phyloP scores from a whole-genome alignment of 2,888 invertebrate genomes.

The Orthonychiurus folsomi region DNA sequence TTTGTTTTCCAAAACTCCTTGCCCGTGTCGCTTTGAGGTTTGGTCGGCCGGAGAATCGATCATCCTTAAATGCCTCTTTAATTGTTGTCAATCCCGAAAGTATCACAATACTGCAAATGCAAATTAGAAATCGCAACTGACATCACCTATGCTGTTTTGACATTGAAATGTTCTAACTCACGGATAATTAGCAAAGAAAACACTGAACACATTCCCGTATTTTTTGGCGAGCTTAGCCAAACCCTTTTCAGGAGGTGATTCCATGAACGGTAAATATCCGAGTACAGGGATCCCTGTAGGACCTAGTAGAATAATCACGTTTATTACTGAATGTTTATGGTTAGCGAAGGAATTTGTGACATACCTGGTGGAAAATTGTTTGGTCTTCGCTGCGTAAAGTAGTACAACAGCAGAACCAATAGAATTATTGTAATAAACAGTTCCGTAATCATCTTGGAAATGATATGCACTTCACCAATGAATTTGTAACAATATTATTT shows the following conservation, averaged over 20 bases:
- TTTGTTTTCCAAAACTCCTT: conserved; percentile 16
- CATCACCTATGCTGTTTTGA: neutral
- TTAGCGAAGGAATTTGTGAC: too few relatives aligned
- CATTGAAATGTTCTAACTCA: conserved; percentile 14
- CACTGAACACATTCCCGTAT: conserved; percentile 31
- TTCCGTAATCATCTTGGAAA: neutral
- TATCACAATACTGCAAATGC: conserved; percentile 32
- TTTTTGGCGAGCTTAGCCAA: conserved; percentile 24
- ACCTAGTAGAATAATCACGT: conserved; percentile 7
- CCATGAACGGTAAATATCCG: conserved; percentile 37
- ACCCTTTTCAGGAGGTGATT: conserved; percentile 27
- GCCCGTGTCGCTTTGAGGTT: conserved; percentile 26
- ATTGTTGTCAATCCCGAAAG: conserved; percentile 32
- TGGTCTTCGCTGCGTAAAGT: neutral
- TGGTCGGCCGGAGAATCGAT: conserved; percentile 31
- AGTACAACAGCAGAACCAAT: neutral
- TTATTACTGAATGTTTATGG: too few relatives aligned
- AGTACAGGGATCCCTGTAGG: conserved; percentile 31
- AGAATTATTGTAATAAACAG: neutral
- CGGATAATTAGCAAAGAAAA: conserved; percentile 31
- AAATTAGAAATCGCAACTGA: neutral
- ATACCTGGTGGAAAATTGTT: neutral
- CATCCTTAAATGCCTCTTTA: conserved; percentile 32
- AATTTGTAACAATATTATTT: too few relatives aligned
- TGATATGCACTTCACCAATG: too few relatives aligned